Percentiles rank a stretch among this genome's conserved stretches.
These are phyloP conservation scores for Oreortyx pictus DNA, from an alignment of 2,797 vertebrate species.

Conservation along the genomic window DNA sequence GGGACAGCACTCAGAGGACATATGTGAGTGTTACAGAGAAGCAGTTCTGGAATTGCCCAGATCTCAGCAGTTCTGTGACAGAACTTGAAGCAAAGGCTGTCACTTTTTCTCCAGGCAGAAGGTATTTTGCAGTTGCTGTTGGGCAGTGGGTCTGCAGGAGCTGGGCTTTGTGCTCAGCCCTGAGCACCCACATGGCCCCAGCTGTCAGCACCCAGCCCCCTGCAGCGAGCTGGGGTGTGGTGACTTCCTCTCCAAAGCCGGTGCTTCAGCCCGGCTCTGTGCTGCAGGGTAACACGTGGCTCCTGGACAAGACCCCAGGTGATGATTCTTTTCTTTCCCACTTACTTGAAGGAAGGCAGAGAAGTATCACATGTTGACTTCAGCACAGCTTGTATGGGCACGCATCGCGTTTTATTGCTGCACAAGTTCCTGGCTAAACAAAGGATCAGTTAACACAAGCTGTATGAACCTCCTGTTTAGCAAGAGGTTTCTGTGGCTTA, in stretches of 20 bases:
- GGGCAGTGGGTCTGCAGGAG: rapidly evolving
- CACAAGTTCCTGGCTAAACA: not conserved
- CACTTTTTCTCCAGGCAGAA: not conserved
- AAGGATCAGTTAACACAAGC: not conserved
- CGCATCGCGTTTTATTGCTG: rapidly evolving
- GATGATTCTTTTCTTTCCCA: not conserved
- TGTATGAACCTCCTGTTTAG: not conserved
- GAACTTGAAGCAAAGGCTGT: not conserved
- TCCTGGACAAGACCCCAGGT: rapidly evolving
- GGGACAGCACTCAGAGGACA: rapidly evolving
- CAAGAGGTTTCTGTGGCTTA: not conserved
- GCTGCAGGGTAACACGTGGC: rapidly evolving
- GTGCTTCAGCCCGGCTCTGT: rapidly evolving
- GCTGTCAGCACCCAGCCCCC: no score
- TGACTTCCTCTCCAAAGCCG: rapidly evolving
- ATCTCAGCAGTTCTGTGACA: rapidly evolving
- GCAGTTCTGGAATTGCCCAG: not conserved
- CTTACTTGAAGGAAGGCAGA: not conserved
- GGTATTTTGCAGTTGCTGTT: not conserved
- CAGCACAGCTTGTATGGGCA: not conserved
- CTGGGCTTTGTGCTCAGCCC: rapidly evolving
- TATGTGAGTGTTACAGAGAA: rapidly evolving
- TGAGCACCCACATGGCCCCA: not conserved
- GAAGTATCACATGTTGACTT: rapidly evolving
- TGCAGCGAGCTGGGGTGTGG: no score